These are phyloP conservation scores for Falcunculus frontatus DNA, from an alignment of 2,113 vertebrate species.

Conservation along the genomic window DNA sequence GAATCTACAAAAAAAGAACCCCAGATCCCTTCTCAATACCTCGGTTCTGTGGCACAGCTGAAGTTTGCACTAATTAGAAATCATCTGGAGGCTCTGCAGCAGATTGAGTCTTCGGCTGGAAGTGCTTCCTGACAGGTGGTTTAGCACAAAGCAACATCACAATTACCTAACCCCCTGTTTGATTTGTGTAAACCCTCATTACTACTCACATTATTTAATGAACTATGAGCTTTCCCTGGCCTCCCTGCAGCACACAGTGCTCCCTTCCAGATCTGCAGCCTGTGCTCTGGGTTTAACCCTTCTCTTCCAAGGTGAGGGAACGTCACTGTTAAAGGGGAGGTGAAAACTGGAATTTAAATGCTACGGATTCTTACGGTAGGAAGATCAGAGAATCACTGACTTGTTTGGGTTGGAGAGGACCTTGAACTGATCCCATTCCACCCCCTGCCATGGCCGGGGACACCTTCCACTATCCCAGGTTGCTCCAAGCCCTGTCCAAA, in stretches of 20 bases:
- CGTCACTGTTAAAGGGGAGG: background rate
- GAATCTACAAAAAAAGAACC: background rate
- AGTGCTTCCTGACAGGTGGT: slow-evolving; percentile 72
- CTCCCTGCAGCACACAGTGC: slow-evolving; percentile 30
- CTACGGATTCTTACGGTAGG: accelerated
- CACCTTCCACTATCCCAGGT: accelerated
- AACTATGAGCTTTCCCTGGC: slow-evolving; percentile 57
- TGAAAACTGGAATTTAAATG: background rate
- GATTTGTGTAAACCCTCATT: slow-evolving; percentile 74
- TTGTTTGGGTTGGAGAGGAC: background rate
- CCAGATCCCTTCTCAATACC: background rate
- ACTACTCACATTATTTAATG: slow-evolving; percentile 73
- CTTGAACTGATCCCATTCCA: background rate
- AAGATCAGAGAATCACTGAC: background rate
- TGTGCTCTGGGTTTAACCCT: background rate
- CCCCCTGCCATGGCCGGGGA: background rate
- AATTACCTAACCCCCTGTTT: slow-evolving; percentile 73
- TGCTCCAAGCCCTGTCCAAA: accelerated
- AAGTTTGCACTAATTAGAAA: slow-evolving; percentile 73
- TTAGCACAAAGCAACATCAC: slow-evolving; percentile 68
- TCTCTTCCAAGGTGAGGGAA: background rate
- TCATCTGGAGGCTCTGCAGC: slow-evolving; percentile 64
- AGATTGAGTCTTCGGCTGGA: slow-evolving; percentile 71
- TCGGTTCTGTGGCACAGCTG: slow-evolving; percentile 45
- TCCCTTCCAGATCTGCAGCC: slow-evolving; percentile 10